Conservation (phyloP, 2,888 invertebrate species). For the Saturnia pavonia region DNA sequence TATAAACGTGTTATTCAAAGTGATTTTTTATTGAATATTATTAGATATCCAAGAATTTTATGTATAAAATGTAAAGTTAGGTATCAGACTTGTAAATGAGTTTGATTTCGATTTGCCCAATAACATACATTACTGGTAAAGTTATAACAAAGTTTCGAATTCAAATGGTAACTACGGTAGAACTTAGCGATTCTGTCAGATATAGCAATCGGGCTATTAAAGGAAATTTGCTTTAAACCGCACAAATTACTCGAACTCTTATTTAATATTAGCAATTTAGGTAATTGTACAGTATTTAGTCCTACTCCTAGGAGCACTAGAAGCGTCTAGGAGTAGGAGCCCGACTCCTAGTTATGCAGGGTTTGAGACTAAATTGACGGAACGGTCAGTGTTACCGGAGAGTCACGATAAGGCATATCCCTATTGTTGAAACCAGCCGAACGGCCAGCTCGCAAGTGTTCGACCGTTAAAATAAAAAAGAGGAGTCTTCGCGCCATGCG, state of each 20-base stretch:
- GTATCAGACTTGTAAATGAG: slow-evolving; percentile 6
- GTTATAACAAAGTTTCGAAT: slow-evolving; percentile 13
- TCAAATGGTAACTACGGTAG: neutral
- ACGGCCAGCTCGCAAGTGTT: no score
- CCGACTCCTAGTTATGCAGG: no score
- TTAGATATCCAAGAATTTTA: neutral
- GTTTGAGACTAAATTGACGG: no score
- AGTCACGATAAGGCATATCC: no score
- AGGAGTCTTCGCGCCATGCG: no score
- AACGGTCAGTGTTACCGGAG: no score
- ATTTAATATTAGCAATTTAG: neutral
- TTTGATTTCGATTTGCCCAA: slow-evolving; percentile 9
- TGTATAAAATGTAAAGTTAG: neutral
- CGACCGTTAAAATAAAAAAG: no score
- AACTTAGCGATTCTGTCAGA: neutral
- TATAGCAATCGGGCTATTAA: slow-evolving; percentile 7
- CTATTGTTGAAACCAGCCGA: no score
- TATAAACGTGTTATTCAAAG: neutral
- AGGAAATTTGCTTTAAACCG: neutral
- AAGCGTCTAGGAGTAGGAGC: no score
- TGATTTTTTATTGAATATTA: neutral
- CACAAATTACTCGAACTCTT: neutral
- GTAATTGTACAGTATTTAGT: no score
- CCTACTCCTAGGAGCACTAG: no score
- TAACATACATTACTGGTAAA: neutral